Evolutionary conservation across 2,888 invertebrate genomes (phyloP), one percentile per base, ranked within the genome.

Genomic region (Drosophila koepferae): DNA sequence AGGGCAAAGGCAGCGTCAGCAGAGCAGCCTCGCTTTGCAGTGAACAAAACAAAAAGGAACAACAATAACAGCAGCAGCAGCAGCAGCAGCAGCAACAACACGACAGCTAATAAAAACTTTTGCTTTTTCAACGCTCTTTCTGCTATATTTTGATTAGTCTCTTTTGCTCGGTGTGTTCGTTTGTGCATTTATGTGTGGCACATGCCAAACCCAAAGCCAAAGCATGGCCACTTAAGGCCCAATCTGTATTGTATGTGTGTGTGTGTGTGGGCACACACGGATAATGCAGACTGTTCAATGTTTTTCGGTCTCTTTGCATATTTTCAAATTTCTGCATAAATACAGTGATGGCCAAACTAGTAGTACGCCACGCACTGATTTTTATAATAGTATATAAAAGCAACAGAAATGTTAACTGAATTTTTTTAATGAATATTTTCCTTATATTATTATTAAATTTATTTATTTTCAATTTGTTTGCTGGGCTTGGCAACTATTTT

Each of bases 191-290:
- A 23, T 75, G 65, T 76, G 58, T 58, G 78, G 79, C 76, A 67
- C 69, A 80, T 76, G 79, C 78, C 78, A 77, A 77, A 77, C 68
- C 64, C 49, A 49, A 31, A 51, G 49, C 49, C 34, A 51, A 54
- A 54, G 54, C 54, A 78, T 74, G 72, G 80, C 80, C 77, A 84
- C 82, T 82, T 82, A 80, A 77, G 74, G 72, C 58, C 63, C 77
- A 70, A 74, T 72, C 68, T 73, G 55, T 74, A 58, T 64, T 58
- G 63, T 73, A 51, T 55, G 72, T 55, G 36, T 9, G 67, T 60
- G 34, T 56, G 65, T 69, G 54, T 54, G 72, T 54, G 12, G 2
- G 72, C 65, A 23, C 40, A 58, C 63, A 58, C 79, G 60, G 69
- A 74, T 82, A 82, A 81, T 84, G 71, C 82, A 80, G 80, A 10